Evolutionary conservation across 2,797 vertebrate genomes (phyloP).

Genomic region (Sebastes taczanowskii): DNA sequence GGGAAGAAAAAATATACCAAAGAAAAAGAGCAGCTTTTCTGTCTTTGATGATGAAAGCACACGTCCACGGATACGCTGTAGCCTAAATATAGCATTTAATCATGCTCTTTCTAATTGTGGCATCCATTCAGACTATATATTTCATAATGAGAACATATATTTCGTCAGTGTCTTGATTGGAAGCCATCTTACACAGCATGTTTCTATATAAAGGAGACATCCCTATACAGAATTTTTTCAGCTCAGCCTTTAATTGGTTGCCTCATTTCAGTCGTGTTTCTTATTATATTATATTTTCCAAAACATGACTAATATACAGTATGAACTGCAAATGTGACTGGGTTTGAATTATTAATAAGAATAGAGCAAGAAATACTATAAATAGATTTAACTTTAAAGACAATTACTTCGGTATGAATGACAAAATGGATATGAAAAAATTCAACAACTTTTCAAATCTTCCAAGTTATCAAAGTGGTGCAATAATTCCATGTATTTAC

Average conservation of each 20-base stretch:
- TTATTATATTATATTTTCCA: background rate
- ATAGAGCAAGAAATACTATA: background rate
- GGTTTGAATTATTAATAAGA: background rate
- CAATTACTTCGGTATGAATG: background rate
- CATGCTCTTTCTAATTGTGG: conserved; percentile 54
- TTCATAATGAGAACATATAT: conserved; percentile 37
- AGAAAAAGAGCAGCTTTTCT: conserved; percentile 46
- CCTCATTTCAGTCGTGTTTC: background rate
- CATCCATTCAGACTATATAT: conserved; percentile 39
- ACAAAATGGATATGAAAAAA: background rate
- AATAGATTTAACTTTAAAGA: background rate
- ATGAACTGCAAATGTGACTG: background rate
- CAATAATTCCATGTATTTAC: background rate
- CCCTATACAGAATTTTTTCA: background rate
- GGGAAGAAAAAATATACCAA: conserved; percentile 53
- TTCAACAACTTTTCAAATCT: background rate
- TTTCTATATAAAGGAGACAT: conserved; percentile 22
- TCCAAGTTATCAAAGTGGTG: background rate
- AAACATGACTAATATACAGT: background rate
- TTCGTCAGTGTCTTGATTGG: conserved; percentile 23
- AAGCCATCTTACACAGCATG: conserved; percentile 30
- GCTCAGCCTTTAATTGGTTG: conserved; percentile 7
- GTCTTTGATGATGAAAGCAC: conserved; percentile 64
- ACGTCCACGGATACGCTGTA: conserved; percentile 37
- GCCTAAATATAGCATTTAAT: conserved; percentile 63